Evolutionary conservation across 2,113 vertebrate species (phyloP).

Genomic region (Rattus rattus): DNA sequence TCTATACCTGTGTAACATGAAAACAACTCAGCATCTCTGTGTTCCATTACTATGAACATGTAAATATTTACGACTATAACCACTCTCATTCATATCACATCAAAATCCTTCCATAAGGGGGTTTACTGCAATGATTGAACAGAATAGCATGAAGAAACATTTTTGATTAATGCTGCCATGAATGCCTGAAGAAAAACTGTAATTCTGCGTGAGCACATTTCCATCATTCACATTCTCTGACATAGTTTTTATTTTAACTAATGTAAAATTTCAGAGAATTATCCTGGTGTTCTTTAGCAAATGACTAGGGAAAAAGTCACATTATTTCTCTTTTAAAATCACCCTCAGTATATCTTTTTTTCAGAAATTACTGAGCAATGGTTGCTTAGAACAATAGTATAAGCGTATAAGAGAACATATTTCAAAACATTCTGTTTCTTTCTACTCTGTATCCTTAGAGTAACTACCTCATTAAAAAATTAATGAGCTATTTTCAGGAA

Average conservation of each 20-base stretch:
- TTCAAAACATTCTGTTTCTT: background rate
- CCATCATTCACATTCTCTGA: background rate
- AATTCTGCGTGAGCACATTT: conserved; percentile 16
- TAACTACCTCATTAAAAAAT: conserved; percentile 37
- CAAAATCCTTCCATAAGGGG: background rate
- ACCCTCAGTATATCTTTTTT: background rate
- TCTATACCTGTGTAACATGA: background rate
- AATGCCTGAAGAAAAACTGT: background rate
- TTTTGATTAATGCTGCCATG: conserved; percentile 10
- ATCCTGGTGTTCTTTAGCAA: background rate
- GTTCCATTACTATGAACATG: background rate
- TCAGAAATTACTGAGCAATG: background rate
- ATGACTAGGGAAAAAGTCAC: background rate
- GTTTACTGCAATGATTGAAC: background rate
- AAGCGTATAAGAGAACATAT: background rate
- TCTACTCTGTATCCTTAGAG: background rate
- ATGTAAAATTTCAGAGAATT: background rate
- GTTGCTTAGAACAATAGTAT: background rate
- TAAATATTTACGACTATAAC: background rate
- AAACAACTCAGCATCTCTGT: background rate
- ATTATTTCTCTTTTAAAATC: background rate
- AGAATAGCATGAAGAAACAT: background rate
- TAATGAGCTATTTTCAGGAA: conserved; percentile 10
- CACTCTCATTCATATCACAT: background rate
- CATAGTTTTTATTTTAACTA: background rate